phyloP scores from a whole-genome alignment of 1,140 invertebrate genomes.

The Sweltsa coloradensis region DNA sequence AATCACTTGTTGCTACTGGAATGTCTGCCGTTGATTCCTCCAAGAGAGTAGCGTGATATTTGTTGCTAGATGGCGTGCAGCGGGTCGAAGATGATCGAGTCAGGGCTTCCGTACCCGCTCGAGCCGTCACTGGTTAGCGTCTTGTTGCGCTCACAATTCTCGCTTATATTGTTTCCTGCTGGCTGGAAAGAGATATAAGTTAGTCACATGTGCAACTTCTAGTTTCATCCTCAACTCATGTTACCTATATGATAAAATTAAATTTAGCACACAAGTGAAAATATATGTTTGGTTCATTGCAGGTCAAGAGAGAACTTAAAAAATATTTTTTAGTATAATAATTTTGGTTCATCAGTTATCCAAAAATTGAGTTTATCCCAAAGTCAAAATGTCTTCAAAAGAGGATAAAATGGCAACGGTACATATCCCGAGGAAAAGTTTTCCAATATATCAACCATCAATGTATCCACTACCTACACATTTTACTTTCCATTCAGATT shows the following conservation, averaged over 20 bases:
- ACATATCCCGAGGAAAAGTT: too few relatives aligned
- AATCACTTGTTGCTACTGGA: too few relatives aligned
- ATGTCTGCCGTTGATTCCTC: too few relatives aligned
- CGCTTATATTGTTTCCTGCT: constrained; percentile 27
- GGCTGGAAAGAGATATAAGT: constrained; percentile 23
- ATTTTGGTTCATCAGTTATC: background rate
- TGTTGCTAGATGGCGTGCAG: too few relatives aligned
- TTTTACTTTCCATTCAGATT: too few relatives aligned
- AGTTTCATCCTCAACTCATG: too few relatives aligned
- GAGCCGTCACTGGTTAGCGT: constrained; percentile 34
- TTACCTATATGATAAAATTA: too few relatives aligned
- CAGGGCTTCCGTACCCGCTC: constrained; percentile 46
- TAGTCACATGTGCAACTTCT: background rate
- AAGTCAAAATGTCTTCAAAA: too few relatives aligned
- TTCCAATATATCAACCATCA: too few relatives aligned
- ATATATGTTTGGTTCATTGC: constrained; percentile 1
- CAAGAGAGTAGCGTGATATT: too few relatives aligned
- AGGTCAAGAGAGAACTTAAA: background rate
- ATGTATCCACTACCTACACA: too few relatives aligned
- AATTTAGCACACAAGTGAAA: background rate
- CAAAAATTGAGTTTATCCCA: background rate
- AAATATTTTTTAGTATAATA: background rate
- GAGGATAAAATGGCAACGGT: too few relatives aligned
- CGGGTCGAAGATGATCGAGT: constrained; percentile 44
- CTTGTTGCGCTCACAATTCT: constrained; percentile 28